Evolutionary conservation across 2,113 vertebrate species (phyloP).

Genomic region (Orycteropus afer): DNA sequence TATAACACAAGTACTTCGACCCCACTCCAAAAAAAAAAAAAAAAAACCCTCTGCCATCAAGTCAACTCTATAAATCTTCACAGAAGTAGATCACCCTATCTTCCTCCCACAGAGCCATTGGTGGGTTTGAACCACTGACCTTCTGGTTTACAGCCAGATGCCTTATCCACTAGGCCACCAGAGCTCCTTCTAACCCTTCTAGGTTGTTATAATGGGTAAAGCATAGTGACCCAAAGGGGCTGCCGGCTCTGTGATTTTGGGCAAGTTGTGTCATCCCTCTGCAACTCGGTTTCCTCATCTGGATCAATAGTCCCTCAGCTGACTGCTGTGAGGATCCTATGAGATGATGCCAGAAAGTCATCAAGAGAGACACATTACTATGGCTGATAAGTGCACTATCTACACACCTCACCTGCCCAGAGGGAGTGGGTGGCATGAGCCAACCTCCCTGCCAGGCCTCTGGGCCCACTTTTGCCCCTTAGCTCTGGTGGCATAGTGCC

Average conservation of each 20-base stretch:
- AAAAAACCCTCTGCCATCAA: no score
- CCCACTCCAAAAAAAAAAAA: no score
- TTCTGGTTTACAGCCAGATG: no score
- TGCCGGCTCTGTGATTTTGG: background rate
- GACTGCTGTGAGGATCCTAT: background rate
- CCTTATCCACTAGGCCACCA: no score
- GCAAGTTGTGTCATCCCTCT: fast-evolving
- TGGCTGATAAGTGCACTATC: background rate
- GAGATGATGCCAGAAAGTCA: background rate
- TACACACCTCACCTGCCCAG: background rate
- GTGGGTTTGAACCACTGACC: no score
- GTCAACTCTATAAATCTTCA: no score
- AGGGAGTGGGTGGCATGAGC: background rate
- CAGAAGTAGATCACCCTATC: no score
- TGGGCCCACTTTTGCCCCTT: background rate
- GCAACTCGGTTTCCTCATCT: background rate
- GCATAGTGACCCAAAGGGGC: background rate
- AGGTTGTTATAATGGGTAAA: background rate
- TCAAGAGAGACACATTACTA: background rate
- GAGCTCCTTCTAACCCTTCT: no score
- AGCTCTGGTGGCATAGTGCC: no score
- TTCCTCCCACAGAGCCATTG: no score
- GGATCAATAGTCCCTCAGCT: background rate
- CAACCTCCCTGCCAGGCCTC: background rate
- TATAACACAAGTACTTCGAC: no score